Evolutionary conservation across 2,888 invertebrate species (phyloP), one percentile per base, ranked within the genome.

Genomic region (Seira musarum): DNA sequence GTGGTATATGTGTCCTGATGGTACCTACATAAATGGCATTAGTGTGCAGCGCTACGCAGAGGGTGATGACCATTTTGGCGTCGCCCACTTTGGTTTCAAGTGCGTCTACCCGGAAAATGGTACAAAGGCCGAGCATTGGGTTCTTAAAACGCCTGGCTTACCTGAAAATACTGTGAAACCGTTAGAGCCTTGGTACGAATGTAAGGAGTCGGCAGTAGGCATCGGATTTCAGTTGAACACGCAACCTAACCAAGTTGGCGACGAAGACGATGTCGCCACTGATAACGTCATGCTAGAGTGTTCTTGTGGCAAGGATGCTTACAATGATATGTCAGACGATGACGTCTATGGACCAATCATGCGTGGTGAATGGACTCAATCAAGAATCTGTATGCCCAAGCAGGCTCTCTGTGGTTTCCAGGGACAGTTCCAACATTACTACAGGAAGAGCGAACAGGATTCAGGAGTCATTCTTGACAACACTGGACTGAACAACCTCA

Each of bases 321-420:
- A 53, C 6, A 57, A 68, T 25, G 5, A 6, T n/a, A 40, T 10
- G n/a, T 17, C 35, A 53, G 25, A 68, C 8, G 22, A 19, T 57
- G 53, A 13, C 1, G 57, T 24, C 1, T 15, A 10, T 3, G n/a
- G 24, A 13, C 21, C 21, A 1, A 53, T 49, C 15, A n/a, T n/a
- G n/a, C 21, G 68, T 53, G 68, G 68, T 68, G 24, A 6, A 40
- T 68, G 68, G 68, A 53, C 24, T 1, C 64, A 64, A 19, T n/a
- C 64, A 1, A 13, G 22, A 19, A 19, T 35, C 13, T 72, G 72
- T 25, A 13, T n/a, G 22, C 46, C 35, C 2, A 46, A 64, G 25
- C n/a, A 35, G 8, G 64, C 72, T 2, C 5, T 72, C 1, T 72
- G 72, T n/a, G 72, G 64, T 0, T 64, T 72, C n/a, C 63, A 49